phyloP scores from a whole-genome alignment of 2,113 vertebrate genomes.

The Mustela nigripes region DNA sequence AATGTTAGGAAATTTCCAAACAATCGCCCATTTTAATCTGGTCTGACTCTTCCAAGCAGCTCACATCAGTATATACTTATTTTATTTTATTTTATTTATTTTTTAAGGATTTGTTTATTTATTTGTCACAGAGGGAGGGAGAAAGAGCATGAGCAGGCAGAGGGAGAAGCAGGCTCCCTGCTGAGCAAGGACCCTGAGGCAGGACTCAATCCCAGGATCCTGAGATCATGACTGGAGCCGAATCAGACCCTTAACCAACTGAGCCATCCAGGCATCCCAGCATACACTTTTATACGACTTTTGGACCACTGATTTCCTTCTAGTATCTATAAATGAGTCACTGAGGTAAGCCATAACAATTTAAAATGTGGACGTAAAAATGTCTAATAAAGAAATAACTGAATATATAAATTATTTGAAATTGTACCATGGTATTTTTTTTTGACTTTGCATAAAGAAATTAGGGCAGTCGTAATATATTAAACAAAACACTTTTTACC shows the following conservation, averaged over 20 bases:
- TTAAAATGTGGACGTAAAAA: not conserved
- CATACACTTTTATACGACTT: not conserved
- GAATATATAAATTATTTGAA: conserved; percentile 24
- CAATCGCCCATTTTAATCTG: conserved; percentile 22
- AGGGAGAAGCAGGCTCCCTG: no score
- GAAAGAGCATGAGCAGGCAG: no score
- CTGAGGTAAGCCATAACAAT: conserved; percentile 15
- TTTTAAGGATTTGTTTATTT: no score
- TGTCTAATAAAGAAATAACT: not conserved
- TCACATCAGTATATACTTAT: not conserved
- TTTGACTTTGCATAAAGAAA: not conserved
- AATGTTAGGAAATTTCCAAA: conserved; percentile 7
- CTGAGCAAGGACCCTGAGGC: no score
- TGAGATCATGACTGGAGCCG: no score
- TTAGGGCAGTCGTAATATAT: not conserved
- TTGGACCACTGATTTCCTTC: not conserved
- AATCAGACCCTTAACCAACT: no score
- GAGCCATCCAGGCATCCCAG: not conserved
- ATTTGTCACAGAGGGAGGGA: no score
- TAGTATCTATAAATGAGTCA: not conserved
- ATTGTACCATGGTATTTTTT: not conserved
- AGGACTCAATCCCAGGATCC: no score
- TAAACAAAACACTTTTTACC: not conserved
- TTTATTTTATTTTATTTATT: no score
- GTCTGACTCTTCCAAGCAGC: not conserved